Conservation (phyloP, 2,113 vertebrate species). For the Ciconia boyciana region DNA sequence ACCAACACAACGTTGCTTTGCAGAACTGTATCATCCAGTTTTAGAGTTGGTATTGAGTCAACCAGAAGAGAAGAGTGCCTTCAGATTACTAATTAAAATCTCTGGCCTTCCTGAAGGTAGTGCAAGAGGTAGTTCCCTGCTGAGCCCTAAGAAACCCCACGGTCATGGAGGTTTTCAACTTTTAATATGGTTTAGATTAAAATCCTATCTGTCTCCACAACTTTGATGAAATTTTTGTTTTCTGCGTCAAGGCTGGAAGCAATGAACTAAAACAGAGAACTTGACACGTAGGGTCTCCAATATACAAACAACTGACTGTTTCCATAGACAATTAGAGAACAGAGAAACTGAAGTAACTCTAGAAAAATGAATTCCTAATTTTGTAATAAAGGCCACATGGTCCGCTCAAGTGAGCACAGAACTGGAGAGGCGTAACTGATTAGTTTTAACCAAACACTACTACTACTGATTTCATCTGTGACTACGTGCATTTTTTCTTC, state of each 20-base stretch:
- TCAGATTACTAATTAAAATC: not conserved
- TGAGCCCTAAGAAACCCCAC: not conserved
- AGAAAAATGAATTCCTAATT: slow-evolving; percentile 12
- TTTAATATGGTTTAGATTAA: slow-evolving; percentile 22
- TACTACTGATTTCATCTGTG: not conserved
- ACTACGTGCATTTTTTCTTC: not conserved
- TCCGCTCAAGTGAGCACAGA: rapidly evolving
- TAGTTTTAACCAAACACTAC: not conserved
- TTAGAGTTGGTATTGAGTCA: not conserved
- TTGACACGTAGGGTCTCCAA: not conserved
- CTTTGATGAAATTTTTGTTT: not conserved
- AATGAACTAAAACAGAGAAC: slow-evolving; percentile 1
- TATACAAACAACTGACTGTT: slow-evolving; percentile 10
- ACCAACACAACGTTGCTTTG: not conserved
- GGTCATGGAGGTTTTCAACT: not conserved
- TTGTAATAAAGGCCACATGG: slow-evolving; percentile 33
- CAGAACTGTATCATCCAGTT: not conserved
- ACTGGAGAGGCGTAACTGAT: not conserved
- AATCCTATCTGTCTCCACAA: not conserved
- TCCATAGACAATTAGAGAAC: slow-evolving; percentile 21
- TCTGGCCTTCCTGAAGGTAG: not conserved
- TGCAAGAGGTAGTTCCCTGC: not conserved
- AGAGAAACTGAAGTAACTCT: slow-evolving; percentile 1
- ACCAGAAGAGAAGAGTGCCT: not conserved
- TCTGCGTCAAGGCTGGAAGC: not conserved